These are phyloP conservation scores for Bothrops jararaca DNA, from an alignment of 2,113 vertebrate species.

Conservation along the genomic window DNA sequence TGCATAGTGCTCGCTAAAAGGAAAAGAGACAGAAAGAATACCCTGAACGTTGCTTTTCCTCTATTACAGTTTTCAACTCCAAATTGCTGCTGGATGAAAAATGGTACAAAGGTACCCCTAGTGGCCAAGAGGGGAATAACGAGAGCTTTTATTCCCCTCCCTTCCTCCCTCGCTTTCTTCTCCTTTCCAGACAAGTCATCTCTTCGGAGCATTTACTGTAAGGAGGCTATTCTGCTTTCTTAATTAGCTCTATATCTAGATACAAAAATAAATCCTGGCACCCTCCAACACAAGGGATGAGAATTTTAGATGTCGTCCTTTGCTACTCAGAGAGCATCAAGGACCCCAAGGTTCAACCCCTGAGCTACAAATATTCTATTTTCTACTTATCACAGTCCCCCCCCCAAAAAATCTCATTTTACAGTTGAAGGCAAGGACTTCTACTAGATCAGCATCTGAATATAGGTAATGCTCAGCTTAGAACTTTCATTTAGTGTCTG, in stretches of 20 bases:
- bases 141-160: constrained; percentile 30
- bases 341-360: background rate
- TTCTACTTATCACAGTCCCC: background rate
- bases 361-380: background rate
- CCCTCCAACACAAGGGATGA: background rate
- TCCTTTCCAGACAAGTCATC: background rate
- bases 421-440: background rate
- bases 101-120: constrained; percentile 83
- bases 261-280: constrained; percentile 14
- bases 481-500: background rate
- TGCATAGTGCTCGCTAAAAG: constrained; percentile 75
- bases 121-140: constrained; percentile 70
- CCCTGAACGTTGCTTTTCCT: constrained; percentile 77
- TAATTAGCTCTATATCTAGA: background rate
- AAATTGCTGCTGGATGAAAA: constrained; percentile 76
- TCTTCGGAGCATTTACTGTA: background rate
- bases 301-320: background rate
- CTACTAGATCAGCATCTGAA: background rate
- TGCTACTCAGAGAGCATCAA: background rate
- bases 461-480: background rate
- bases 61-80: constrained; percentile 76
- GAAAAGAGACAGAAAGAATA: background rate
- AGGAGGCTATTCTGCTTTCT: background rate
- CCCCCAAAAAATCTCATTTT: background rate
- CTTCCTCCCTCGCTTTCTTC: fast-evolving